Percentiles rank a stretch among this genome's conserved stretches.
Conservation (phyloP, 2,797 vertebrate genomes). For the Alca torda region DNA sequence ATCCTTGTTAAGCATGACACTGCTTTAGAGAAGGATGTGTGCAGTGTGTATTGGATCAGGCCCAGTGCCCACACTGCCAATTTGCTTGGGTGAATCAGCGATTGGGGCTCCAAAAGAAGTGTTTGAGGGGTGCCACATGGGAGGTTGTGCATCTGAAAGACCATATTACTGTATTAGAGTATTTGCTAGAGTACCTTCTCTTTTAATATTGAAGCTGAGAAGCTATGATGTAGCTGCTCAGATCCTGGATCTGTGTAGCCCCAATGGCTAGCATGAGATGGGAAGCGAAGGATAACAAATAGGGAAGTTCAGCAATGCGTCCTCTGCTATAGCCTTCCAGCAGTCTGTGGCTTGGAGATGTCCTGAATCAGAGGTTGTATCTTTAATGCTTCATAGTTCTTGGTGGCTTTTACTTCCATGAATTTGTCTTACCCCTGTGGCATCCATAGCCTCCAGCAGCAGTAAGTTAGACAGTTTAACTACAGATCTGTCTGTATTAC, state of each 20-base stretch:
- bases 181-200: background rate
- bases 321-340: background rate
- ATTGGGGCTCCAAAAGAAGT: background rate
- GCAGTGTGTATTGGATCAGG: accelerated
- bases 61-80: background rate
- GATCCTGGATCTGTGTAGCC: background rate
- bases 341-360: background rate
- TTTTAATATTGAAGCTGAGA: background rate
- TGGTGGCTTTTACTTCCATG: background rate
- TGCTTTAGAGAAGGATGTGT: background rate
- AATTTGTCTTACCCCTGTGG: background rate
- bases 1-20: background rate
- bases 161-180: accelerated
- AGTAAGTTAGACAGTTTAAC: background rate
- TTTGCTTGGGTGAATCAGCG: background rate
- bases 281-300: background rate
- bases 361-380: background rate
- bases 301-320: accelerated
- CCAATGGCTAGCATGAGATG: background rate
- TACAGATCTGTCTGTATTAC: background rate
- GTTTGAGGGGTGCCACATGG: background rate
- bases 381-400: background rate
- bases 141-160: background rate
- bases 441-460: background rate
- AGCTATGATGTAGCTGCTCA: background rate